phyloP scores from a whole-genome alignment of 2,888 invertebrate species.

The Perithous albicinctus region DNA sequence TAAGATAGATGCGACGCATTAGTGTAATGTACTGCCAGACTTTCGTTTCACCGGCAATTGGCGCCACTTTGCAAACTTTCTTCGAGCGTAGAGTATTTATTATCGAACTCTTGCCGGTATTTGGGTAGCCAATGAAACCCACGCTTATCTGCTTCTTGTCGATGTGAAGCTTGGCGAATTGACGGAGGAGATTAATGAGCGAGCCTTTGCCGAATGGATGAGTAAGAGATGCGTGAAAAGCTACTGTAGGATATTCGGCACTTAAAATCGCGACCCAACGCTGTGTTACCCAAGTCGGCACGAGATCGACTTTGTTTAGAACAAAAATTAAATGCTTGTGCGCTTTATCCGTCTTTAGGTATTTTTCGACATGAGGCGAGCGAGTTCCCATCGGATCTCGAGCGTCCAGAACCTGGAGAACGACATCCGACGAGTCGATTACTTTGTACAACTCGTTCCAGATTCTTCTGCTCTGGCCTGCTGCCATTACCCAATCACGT shows the following conservation, averaged over 20 bases:
- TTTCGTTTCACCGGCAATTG: slow-evolving; percentile 98
- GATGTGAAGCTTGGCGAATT: slow-evolving; percentile 97
- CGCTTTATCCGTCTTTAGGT: slow-evolving; percentile 96
- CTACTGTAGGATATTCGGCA: slow-evolving; percentile 98
- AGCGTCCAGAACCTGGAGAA: slow-evolving; percentile 98
- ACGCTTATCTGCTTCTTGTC: slow-evolving; percentile 99
- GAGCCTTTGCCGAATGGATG: slow-evolving; percentile 99
- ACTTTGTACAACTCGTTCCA: slow-evolving; percentile 99
- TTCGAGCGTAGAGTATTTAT: slow-evolving; percentile 98
- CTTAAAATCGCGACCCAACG: slow-evolving; percentile 98
- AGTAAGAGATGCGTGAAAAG: slow-evolving; percentile 99
- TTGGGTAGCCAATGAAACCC: slow-evolving; percentile 99
- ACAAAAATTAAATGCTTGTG: slow-evolving; percentile 99
- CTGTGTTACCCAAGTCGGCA: slow-evolving; percentile 99
- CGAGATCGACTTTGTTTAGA: slow-evolving; percentile 97
- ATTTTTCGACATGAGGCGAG: slow-evolving; percentile 95
- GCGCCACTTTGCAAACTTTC: slow-evolving; percentile 99
- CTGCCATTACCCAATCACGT: slow-evolving; percentile 97
- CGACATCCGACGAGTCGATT: slow-evolving; percentile 98
- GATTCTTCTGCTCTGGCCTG: slow-evolving; percentile 98
- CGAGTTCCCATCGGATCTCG: slow-evolving; percentile 99
- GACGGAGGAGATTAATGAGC: slow-evolving; percentile 96
- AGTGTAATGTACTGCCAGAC: slow-evolving; percentile 99
- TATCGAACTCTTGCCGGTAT: slow-evolving; percentile 99
- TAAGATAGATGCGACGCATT: slow-evolving; percentile 98